Base-by-base conservation (phyloP, 2,888 invertebrate genomes). In the Coelinius sp. region DNA sequence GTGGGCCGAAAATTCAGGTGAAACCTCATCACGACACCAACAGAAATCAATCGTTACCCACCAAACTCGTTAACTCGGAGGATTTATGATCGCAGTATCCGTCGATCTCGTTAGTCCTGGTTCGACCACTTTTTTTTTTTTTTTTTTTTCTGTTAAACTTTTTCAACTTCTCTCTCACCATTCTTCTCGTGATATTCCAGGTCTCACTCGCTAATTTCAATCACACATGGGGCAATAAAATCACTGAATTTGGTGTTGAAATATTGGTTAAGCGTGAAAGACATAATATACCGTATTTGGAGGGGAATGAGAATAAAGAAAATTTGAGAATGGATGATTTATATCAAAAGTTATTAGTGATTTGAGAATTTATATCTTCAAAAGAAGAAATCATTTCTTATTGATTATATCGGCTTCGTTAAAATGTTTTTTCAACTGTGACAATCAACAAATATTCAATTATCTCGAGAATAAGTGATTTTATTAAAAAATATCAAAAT, bases 61-160 rank as follows among this genome's bases (percentile, higher is more conserved):
- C 63, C 63, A n/a, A 59, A 71, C 74, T 77, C 68, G 77, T 77
- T 75, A 75, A 69, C 71, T 75, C 27, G 31, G 44, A 71, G 69
- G 68, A 75, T 75, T 73, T 74, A 77, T 70, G 71, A 66, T 71
- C 17, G 46, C 46, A 49, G 46, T 17, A 49, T 17, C 17, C 14
- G 41, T 22, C 41, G 52, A 70, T 65, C 70, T 70, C 41, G 64
- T 70, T 70, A 70, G 35, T 41, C 25, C 46, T 14, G 27, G 67
- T 24, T 41, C 44, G 38, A 49, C 46, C 59, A 46, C 59, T 52
- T 53, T 25, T 24, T 70, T 35, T 52, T 25, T 53, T 44, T 27
- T n/a, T 2, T 52, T 52, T 22, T 20, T 12, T n/a, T 25, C 27
- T 6, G 3, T 44, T 44, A n/a, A n/a, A n/a, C n/a, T 44, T 44